These are phyloP conservation scores for Oenanthe melanoleuca DNA, from an alignment of 2,113 vertebrate species.

Conservation along the genomic window DNA sequence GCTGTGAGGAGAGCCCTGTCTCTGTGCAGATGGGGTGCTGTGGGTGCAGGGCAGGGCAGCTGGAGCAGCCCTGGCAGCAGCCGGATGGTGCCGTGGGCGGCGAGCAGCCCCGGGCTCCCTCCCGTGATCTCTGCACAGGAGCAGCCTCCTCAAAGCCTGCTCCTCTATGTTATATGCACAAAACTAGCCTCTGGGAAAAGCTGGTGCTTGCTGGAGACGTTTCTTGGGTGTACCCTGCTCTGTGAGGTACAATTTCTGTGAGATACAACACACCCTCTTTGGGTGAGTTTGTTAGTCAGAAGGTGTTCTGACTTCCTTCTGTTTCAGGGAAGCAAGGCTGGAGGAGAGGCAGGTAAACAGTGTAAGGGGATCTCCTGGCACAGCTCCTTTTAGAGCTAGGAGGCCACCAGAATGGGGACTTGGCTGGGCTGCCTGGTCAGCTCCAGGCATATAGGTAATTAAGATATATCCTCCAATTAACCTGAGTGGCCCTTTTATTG, in stretches of 20 bases:
- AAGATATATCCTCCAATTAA: neutral
- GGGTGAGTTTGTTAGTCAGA: conserved; percentile 52
- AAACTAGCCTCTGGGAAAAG: conserved; percentile 16
- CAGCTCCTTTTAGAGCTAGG: neutral
- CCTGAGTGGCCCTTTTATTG: neutral
- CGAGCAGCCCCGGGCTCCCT: neutral
- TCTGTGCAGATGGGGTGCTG: neutral
- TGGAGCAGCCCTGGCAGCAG: neutral
- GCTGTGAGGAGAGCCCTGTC: neutral
- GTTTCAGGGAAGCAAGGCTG: neutral
- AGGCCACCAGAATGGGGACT: neutral
- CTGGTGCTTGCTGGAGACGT: neutral
- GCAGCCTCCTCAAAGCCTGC: neutral
- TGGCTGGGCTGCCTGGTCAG: neutral
- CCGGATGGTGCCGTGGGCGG: neutral
- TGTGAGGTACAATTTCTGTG: neutral
- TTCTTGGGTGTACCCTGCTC: conserved; percentile 25
- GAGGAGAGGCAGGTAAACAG: conserved; percentile 20
- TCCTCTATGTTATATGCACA: neutral
- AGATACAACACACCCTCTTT: conserved; percentile 5
- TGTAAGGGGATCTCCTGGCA: conserved; percentile 23
- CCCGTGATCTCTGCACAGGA: neutral
- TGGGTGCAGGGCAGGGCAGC: neutral
- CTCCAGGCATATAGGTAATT: neutral
- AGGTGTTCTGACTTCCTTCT: conserved; percentile 27